Conservation (phyloP, 2,888 invertebrate species). For the Lumbricus terrestris region DNA sequence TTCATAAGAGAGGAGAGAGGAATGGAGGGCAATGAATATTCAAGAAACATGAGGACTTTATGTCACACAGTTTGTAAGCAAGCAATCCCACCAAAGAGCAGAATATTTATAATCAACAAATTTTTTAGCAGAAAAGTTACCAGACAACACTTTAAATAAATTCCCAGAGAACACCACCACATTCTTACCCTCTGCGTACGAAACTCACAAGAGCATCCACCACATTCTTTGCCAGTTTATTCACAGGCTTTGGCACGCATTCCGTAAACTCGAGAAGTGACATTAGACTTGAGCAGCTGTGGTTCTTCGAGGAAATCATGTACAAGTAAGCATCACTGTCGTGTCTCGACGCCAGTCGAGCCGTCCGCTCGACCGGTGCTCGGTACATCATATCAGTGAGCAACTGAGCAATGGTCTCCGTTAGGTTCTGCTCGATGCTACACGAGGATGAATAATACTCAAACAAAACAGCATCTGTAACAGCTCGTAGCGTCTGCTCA, state of each 20-base stretch:
- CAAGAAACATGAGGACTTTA: too few relatives aligned
- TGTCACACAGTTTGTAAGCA: too few relatives aligned
- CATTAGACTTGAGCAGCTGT: not conserved
- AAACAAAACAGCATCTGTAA: not conserved
- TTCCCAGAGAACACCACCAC: not conserved
- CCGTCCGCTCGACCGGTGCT: not conserved
- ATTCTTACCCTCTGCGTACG: not conserved
- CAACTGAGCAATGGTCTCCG: not conserved
- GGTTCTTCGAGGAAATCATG: not conserved
- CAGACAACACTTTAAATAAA: not conserved
- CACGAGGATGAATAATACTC: not conserved
- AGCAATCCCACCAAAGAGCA: too few relatives aligned
- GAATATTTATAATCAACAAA: too few relatives aligned
- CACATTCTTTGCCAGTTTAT: not conserved
- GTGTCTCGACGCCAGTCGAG: not conserved
- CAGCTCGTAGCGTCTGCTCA: not conserved
- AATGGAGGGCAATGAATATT: too few relatives aligned
- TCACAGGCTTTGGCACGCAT: not conserved
- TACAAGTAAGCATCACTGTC: not conserved
- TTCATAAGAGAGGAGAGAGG: too few relatives aligned
- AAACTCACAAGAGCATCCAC: not conserved
- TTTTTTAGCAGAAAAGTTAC: not conserved
- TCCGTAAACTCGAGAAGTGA: not conserved
- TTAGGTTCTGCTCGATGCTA: not conserved
- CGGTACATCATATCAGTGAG: not conserved